Conservation (phyloP, 2,888 invertebrate species). For the Urechis unicinctus region DNA sequence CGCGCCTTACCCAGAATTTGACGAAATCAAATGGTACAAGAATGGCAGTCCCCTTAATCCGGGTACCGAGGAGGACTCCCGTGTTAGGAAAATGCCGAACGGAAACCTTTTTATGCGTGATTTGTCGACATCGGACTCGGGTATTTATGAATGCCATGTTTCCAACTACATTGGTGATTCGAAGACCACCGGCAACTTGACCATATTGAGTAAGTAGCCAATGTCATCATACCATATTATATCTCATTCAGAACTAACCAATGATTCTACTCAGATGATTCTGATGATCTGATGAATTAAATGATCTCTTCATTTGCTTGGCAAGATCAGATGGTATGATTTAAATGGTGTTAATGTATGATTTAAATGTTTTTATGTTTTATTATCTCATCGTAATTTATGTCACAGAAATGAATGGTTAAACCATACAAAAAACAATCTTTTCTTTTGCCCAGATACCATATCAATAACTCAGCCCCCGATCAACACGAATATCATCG, state of each 20-base stretch:
- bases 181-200: conserved; percentile 24
- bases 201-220: conserved; percentile 28
- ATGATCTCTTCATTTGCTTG: no score
- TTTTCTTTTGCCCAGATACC: conserved; percentile 12
- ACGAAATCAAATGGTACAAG: conserved; percentile 77
- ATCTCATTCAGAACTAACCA: no score
- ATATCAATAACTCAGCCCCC: conserved; percentile 17
- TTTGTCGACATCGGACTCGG: conserved; percentile 26
- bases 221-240: no score
- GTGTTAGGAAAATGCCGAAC: conserved; percentile 66
- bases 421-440: no score
- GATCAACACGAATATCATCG: conserved; percentile 17
- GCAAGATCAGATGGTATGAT: no score
- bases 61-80: conserved; percentile 17
- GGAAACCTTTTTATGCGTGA: conserved; percentile 76
- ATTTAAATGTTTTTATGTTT: no score
- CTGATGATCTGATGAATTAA: no score
- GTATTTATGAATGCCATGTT: conserved; percentile 35
- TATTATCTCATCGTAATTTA: no score
- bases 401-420: no score
- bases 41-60: conserved; percentile 56
- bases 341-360: no score
- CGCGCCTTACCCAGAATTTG: conserved; percentile 62
- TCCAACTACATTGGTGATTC: conserved; percentile 30
- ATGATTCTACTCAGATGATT: no score